Percentiles rank a stretch among this genome's conserved stretches.
Evolutionary conservation across 2,888 invertebrate genomes (phyloP).

Genomic region (Aproaerema taeniolella): DNA sequence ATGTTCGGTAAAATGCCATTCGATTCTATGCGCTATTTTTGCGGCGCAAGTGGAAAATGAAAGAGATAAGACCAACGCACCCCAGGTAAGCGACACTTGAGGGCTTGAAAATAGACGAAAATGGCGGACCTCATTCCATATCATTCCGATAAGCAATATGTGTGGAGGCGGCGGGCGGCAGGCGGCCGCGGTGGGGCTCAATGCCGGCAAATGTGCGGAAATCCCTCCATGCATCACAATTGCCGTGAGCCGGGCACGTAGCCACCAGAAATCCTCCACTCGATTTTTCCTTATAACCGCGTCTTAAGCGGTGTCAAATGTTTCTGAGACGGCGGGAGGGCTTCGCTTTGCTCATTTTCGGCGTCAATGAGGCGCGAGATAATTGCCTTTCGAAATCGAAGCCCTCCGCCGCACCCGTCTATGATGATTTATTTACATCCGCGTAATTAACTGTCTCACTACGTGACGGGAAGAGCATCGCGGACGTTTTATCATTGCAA

Average conservation of each 20-base stretch:
- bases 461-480: slow-evolving; percentile 72
- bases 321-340: slow-evolving; percentile 44
- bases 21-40: slow-evolving; percentile 26
- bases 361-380: slow-evolving; percentile 72
- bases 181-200: slow-evolving; percentile 45
- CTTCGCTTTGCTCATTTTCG: slow-evolving; percentile 58
- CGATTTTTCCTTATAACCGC: slow-evolving; percentile 61
- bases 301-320: slow-evolving; percentile 61
- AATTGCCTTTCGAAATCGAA: slow-evolving; percentile 73
- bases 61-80: slow-evolving; percentile 38
- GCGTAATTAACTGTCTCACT: slow-evolving; percentile 76
- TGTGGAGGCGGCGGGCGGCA: slow-evolving; percentile 30
- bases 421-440: slow-evolving; percentile 77
- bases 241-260: slow-evolving; percentile 59
- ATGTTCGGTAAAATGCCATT: no score
- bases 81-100: slow-evolving; percentile 43
- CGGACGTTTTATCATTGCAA: slow-evolving; percentile 64
- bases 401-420: slow-evolving; percentile 64
- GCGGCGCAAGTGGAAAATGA: slow-evolving; percentile 33
- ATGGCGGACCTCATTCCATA: slow-evolving; percentile 55
- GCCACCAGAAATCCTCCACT: slow-evolving; percentile 51
- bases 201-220: slow-evolving; percentile 56
- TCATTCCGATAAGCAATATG: slow-evolving; percentile 61
- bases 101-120: slow-evolving; percentile 45
- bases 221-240: slow-evolving; percentile 63